Evolutionary conservation across 64 coral and sea anemone genomes (phyloP).

Genomic region (Astreopora myriophthalma): DNA sequence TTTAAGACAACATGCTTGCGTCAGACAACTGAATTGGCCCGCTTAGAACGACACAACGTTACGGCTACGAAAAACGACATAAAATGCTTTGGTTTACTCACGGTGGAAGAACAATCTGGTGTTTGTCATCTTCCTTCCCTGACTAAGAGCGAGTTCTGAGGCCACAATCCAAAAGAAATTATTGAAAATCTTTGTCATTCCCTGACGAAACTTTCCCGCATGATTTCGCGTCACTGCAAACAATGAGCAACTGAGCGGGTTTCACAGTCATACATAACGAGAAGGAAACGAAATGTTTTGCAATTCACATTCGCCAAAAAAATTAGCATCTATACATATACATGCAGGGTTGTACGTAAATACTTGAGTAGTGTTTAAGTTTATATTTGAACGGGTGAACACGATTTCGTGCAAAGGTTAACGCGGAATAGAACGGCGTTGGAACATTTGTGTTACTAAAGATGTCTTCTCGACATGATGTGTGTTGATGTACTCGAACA

Average conservation of each 20-base stretch:
- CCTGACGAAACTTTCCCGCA: not conserved
- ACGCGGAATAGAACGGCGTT: not conserved
- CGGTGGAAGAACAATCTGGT: not conserved
- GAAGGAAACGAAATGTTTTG: slow-evolving; percentile 67
- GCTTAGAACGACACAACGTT: not conserved
- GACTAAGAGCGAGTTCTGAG: not conserved
- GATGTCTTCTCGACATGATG: not conserved
- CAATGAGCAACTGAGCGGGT: slow-evolving; percentile 25
- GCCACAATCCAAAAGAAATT: slow-evolving; percentile 16
- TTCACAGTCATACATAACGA: slow-evolving; percentile 65
- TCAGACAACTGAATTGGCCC: not conserved
- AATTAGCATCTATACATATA: slow-evolving; percentile 90
- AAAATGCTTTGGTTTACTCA: slow-evolving; percentile 13
- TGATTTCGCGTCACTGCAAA: slow-evolving; percentile 14
- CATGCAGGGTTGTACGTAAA: slow-evolving; percentile 70
- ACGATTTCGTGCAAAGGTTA: not conserved
- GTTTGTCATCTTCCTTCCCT: not conserved
- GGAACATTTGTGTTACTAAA: not conserved
- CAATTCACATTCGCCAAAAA: slow-evolving; percentile 62
- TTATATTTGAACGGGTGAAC: slow-evolving; percentile 42
- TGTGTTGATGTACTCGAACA: not conserved
- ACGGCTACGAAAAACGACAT: not conserved
- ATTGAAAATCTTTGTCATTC: not conserved
- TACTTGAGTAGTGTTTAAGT: slow-evolving; percentile 78
- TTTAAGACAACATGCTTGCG: not conserved